These are phyloP conservation scores for Microctonus brassicae DNA, from an alignment of 2,888 invertebrate species.

Conservation along the genomic window DNA sequence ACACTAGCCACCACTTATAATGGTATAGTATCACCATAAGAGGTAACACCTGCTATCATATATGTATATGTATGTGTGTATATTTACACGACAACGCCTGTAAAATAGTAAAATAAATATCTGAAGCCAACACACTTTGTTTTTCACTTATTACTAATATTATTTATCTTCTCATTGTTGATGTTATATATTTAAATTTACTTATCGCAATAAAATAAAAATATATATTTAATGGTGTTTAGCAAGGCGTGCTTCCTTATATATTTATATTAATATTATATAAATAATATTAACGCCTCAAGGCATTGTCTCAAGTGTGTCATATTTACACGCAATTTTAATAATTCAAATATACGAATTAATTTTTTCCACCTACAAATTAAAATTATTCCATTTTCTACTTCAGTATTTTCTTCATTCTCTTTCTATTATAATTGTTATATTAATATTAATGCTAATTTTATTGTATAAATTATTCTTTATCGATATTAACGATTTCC, in stretches of 20 bases:
- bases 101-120: not conserved
- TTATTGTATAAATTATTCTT: not conserved
- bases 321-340: not conserved
- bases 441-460: not conserved
- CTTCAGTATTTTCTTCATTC: no score
- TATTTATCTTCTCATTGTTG: not conserved
- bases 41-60: slow-evolving; percentile 16
- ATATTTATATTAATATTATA: not conserved
- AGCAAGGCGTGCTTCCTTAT: not conserved
- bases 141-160: not conserved
- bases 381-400: no score
- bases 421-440: no score
- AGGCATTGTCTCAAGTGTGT: not conserved
- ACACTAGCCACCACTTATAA: not conserved
- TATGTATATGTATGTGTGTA: no score
- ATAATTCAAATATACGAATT: not conserved
- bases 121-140: not conserved
- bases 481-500: not conserved
- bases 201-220: not conserved
- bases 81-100: not conserved
- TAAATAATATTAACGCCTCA: no score
- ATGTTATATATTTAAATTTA: not conserved
- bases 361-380: not conserved
- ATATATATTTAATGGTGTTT: not conserved
- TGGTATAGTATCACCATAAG: not conserved